Conservation (phyloP, 2,888 invertebrate genomes). For the Deilephila elpenor region DNA sequence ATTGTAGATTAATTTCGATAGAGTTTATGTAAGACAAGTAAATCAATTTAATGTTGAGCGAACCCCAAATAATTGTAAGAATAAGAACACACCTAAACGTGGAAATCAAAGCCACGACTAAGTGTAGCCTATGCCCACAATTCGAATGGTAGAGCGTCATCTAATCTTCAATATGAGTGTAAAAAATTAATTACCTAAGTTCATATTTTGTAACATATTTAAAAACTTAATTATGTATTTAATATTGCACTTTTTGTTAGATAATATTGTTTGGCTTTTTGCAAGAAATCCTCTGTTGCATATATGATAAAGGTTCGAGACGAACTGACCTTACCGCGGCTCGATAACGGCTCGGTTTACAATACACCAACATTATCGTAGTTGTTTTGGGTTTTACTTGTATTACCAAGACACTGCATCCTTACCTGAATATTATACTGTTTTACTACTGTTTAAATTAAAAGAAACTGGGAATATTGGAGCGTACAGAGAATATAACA, state of each 20-base stretch:
- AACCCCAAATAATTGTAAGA: no score
- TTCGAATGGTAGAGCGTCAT: no score
- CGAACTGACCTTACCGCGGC: conserved; percentile 5
- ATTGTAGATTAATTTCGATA: no score
- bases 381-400: conserved; percentile 13
- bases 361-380: conserved; percentile 5
- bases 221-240: not conserved
- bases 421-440: not conserved
- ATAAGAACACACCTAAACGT: no score
- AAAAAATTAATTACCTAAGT: not conserved
- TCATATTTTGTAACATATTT: not conserved
- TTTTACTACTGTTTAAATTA: not conserved
- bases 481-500: no score
- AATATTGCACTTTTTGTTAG: conserved; percentile 5
- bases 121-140: no score
- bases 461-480: not conserved
- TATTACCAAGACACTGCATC: no score
- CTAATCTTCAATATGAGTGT: no score
- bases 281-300: conserved; percentile 31
- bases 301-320: conserved; percentile 8
- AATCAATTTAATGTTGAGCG: no score
- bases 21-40: no score
- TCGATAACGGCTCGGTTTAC: conserved; percentile 12
- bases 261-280: conserved; percentile 7
- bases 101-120: no score